Percentiles rank a stretch among this genome's conserved stretches.
These are phyloP conservation scores for Myocastor coypus DNA, from an alignment of 2,113 vertebrate genomes.

Conservation along the genomic window DNA sequence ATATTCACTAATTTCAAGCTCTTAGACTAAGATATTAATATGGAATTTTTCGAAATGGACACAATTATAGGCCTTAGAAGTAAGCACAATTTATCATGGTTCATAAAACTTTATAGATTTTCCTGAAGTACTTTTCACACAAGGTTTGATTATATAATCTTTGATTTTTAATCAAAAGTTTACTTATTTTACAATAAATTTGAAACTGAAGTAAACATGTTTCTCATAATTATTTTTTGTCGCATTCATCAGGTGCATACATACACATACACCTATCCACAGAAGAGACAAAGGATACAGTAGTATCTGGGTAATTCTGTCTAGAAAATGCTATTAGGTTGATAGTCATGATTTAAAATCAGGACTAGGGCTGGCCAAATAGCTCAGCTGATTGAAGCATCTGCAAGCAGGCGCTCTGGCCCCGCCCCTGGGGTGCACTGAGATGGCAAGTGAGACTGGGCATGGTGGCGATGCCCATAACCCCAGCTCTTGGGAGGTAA, in stretches of 20 bases:
- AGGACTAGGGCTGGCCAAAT: not conserved
- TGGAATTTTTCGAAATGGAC: slow-evolving; percentile 29
- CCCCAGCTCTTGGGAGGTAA: no score
- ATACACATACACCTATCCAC: not conserved
- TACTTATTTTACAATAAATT: slow-evolving; percentile 48
- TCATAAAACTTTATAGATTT: slow-evolving; percentile 55
- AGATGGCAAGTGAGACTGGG: no score
- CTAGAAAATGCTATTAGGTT: slow-evolving; percentile 34
- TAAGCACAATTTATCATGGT: slow-evolving; percentile 34
- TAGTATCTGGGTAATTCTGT: not conserved
- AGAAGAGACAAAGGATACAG: not conserved
- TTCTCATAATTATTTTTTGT: slow-evolving; percentile 16
- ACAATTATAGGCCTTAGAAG: slow-evolving; percentile 35
- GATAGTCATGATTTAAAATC: slow-evolving; percentile 48
- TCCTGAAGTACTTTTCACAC: slow-evolving; percentile 42
- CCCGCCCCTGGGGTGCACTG: no score
- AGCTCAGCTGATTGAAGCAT: no score
- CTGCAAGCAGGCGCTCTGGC: no score
- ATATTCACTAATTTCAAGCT: slow-evolving; percentile 57
- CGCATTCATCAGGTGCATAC: slow-evolving; percentile 11
- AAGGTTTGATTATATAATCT: slow-evolving; percentile 43
- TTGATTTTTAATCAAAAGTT: slow-evolving; percentile 56
- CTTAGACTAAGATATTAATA: slow-evolving; percentile 27
- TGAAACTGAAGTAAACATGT: slow-evolving; percentile 48
- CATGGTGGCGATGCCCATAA: no score